phyloP scores from a whole-genome alignment of 2,113 vertebrate species.

The Xyliphius kryptos region DNA sequence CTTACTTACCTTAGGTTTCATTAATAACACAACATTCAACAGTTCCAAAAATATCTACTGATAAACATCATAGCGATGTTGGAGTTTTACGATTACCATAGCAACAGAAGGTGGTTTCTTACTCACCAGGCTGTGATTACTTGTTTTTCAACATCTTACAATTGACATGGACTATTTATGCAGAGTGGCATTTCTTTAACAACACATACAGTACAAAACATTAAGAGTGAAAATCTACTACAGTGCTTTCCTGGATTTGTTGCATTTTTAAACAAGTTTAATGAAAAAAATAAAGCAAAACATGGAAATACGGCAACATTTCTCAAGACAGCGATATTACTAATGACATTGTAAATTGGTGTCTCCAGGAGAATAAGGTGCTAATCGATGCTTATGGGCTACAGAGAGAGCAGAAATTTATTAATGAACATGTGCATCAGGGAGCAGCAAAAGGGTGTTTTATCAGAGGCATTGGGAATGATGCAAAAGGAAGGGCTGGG shows the following conservation, averaged over 20 bases:
- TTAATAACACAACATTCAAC: conserved; percentile 66
- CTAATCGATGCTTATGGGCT: conserved; percentile 36
- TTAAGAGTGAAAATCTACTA: conserved; percentile 14
- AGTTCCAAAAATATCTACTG: conserved; percentile 61
- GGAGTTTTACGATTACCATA: conserved; percentile 57
- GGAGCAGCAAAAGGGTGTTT: conserved; percentile 27
- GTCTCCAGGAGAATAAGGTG: conserved; percentile 30
- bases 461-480: conserved; percentile 10
- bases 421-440: conserved; percentile 45
- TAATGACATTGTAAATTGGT: conserved; percentile 21
- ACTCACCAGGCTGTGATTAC: conserved; percentile 77
- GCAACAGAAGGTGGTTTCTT: conserved; percentile 76
- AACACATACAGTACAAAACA: conserved; percentile 41
- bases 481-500: not conserved
- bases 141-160: conserved; percentile 76
- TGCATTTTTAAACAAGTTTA: conserved; percentile 15
- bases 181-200: conserved; percentile 57
- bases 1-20: conserved; percentile 65
- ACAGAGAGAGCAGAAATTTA: conserved; percentile 36
- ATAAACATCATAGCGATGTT: conserved; percentile 55
- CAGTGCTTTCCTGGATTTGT: conserved; percentile 15
- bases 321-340: conserved; percentile 32
- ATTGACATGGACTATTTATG: conserved; percentile 75
- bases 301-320: conserved; percentile 28
- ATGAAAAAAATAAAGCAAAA: conserved; percentile 30